Evolutionary conservation across 2,113 vertebrate species (phyloP).

Genomic region (Trinectes maculatus): DNA sequence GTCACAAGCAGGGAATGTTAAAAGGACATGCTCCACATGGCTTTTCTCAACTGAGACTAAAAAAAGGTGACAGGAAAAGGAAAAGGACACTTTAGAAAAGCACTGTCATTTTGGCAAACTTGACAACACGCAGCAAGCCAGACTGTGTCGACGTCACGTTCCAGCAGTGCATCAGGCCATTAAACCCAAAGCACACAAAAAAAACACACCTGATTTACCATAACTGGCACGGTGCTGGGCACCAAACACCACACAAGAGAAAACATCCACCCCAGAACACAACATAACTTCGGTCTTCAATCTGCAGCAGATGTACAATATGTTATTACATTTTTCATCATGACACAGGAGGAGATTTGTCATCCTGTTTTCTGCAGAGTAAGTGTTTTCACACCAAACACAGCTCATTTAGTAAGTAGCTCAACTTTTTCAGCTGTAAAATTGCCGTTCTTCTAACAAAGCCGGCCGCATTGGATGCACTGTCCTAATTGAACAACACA

Average conservation of each 20-base stretch:
- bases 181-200: conserved; percentile 36
- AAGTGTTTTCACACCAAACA: conserved; percentile 83
- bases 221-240: conserved; percentile 41
- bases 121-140: conserved; percentile 16
- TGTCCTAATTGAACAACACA: conserved; percentile 42
- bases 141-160: conserved; percentile 15
- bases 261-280: conserved; percentile 82
- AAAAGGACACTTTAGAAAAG: conserved; percentile 12
- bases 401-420: conserved; percentile 84
- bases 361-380: conserved; percentile 86
- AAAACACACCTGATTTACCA: conserved; percentile 63
- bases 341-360: conserved; percentile 83
- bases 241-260: conserved; percentile 63
- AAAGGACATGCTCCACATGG: conserved; percentile 23
- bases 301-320: conserved; percentile 89
- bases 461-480: background rate
- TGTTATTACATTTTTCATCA: conserved; percentile 89
- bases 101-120: conserved; percentile 7
- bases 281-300: conserved; percentile 70
- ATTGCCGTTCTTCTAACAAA: conserved; percentile 17
- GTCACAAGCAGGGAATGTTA: conserved; percentile 2
- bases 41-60: conserved; percentile 1
- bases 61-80: conserved; percentile 1
- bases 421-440: conserved; percentile 59
- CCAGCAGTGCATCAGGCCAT: conserved; percentile 1